Percentiles rank a stretch among this genome's conserved stretches.
Evolutionary conservation across 1,140 invertebrate species (phyloP).

Genomic region (Alviniconcha marisindica): DNA sequence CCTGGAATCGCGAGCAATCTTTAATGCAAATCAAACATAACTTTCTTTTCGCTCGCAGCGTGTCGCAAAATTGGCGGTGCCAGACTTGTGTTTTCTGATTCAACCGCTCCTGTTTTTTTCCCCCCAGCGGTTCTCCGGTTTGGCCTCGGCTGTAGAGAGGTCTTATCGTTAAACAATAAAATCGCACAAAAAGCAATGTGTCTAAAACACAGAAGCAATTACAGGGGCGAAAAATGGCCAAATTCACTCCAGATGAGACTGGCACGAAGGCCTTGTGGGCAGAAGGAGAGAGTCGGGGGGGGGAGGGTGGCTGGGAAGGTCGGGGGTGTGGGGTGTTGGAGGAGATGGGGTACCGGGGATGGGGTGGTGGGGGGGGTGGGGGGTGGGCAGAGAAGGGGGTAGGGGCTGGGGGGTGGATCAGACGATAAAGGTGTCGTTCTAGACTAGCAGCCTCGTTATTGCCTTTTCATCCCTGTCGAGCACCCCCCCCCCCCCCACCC

Average conservation of each 20-base stretch:
- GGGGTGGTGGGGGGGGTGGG: no score
- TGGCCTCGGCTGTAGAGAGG: not conserved
- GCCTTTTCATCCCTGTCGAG: not conserved
- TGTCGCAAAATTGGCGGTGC: not conserved
- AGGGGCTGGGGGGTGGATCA: no score
- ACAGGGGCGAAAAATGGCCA: not conserved
- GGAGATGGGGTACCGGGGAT: not conserved
- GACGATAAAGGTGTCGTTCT: not conserved
- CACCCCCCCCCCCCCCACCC: no score
- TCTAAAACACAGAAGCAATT: conserved; percentile 16
- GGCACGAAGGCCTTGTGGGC: not conserved
- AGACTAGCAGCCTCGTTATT: not conserved
- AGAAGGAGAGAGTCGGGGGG: not conserved
- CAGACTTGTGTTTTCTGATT: conserved; percentile 5
- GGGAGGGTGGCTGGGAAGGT: no score
- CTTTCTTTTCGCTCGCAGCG: not conserved
- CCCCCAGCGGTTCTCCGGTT: not conserved
- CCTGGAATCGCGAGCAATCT: no score
- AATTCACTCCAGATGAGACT: conserved; percentile 7
- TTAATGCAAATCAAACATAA: conserved; percentile 21
- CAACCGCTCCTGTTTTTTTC: not conserved
- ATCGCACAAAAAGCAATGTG: not conserved
- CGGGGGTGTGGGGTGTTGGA: not conserved
- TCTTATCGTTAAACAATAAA: conserved; percentile 13
- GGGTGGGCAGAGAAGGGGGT: no score